Percentiles rank a stretch among this genome's conserved stretches.
Evolutionary conservation across 37 sponge, comb jelly and placozoan species (phyloP).

Genomic region (Ephydatia muelleri): DNA sequence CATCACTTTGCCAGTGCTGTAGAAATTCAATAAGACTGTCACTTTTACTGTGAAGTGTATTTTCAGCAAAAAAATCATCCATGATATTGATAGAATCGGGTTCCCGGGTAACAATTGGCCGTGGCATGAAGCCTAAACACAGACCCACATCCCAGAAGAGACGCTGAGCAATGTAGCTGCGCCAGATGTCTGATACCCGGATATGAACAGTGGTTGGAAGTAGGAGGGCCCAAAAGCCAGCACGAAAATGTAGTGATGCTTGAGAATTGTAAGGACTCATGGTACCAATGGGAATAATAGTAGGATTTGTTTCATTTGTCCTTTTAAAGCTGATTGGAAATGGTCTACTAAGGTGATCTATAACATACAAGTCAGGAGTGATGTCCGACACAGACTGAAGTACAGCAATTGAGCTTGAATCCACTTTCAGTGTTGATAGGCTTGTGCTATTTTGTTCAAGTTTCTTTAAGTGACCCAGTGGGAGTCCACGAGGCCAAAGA

Average conservation of each 20-base stretch:
- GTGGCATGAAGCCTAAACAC: slow-evolving; percentile 18
- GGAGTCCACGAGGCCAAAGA: slow-evolving; percentile 64
- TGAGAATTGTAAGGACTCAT: slow-evolving; percentile 67
- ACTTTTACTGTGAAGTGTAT: slow-evolving; percentile 43
- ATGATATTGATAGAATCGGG: slow-evolving; percentile 42
- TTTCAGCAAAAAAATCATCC: slow-evolving; percentile 38
- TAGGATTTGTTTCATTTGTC: slow-evolving; percentile 17
- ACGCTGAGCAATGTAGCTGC: slow-evolving; percentile 53
- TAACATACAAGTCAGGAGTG: slow-evolving; percentile 67
- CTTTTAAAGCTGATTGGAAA: slow-evolving; percentile 52
- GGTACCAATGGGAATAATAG: slow-evolving; percentile 33
- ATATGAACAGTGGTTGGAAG: slow-evolving; percentile 44
- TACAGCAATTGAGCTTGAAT: slow-evolving; percentile 19
- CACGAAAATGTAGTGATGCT: slow-evolving; percentile 35
- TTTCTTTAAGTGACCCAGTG: slow-evolving; percentile 35
- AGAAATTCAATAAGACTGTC: slow-evolving; percentile 37
- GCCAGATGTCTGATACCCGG: slow-evolving; percentile 69
- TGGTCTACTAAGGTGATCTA: slow-evolving; percentile 46
- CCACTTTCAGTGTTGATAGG: background rate
- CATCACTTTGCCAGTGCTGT: slow-evolving; percentile 32
- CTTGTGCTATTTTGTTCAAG: background rate
- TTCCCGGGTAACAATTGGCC: slow-evolving; percentile 39
- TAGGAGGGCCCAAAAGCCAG: slow-evolving; percentile 42
- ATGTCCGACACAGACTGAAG: slow-evolving; percentile 56
- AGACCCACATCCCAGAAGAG: slow-evolving; percentile 53